Conservation (phyloP, 1,140 invertebrate genomes). For the Calephelis nemesis region DNA sequence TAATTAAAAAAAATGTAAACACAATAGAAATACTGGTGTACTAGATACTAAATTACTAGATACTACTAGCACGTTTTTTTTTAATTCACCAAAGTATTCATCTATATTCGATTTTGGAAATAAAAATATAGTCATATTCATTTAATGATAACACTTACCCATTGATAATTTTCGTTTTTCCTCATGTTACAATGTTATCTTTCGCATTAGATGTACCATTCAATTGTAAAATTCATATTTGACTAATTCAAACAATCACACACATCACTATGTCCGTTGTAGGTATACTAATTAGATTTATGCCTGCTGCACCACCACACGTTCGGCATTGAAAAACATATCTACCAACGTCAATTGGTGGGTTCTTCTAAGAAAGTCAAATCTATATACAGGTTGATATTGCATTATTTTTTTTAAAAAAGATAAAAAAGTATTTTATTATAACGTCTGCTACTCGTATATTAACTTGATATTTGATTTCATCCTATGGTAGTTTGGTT, state of each 20-base stretch:
- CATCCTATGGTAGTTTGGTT: too few relatives aligned
- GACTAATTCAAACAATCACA: not conserved
- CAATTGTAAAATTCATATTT: not conserved
- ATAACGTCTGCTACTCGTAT: too few relatives aligned
- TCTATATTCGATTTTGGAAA: too few relatives aligned
- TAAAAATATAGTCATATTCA: too few relatives aligned
- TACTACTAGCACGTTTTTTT: too few relatives aligned
- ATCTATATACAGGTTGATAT: slow-evolving; percentile 28
- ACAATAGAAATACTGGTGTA: too few relatives aligned
- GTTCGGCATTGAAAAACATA: slow-evolving; percentile 28
- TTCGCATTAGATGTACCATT: not conserved
- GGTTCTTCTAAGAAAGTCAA: slow-evolving; percentile 29
- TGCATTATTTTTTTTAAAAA: not conserved
- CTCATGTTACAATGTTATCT: slow-evolving; percentile 24
- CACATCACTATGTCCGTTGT: not conserved
- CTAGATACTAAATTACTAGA: too few relatives aligned
- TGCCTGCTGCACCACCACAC: slow-evolving; percentile 16
- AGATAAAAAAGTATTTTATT: too few relatives aligned
- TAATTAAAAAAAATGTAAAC: too few relatives aligned
- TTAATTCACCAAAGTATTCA: too few relatives aligned
- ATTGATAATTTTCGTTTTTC: slow-evolving; percentile 23
- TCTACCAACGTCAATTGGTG: slow-evolving; percentile 33
- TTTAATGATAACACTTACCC: slow-evolving; percentile 21
- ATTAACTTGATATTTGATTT: too few relatives aligned
- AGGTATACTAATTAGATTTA: not conserved